Base-by-base conservation (phyloP, 2,888 invertebrate genomes). In the Coelopa pilipes region DNA sequence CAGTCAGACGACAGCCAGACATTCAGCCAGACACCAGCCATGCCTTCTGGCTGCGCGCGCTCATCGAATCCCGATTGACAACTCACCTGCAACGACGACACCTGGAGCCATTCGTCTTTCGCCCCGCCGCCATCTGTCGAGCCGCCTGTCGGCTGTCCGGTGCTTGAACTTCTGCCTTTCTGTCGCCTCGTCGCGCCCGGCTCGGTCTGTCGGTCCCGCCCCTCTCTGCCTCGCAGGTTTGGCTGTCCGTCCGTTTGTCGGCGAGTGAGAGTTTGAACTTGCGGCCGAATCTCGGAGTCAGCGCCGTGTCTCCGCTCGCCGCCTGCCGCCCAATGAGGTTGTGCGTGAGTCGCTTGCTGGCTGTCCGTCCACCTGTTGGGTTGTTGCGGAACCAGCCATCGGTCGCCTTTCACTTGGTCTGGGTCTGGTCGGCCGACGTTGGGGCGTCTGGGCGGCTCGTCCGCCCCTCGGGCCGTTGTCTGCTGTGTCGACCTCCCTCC, bases 71-170 rank as follows among this genome's bases (percentile, higher is more conserved):
- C 11, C 50, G n/a, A 70, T 70, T 63, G 70, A 70, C 70, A 34
- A 7, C 34, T 70, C 70, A 70, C 70, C 70, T 60, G 62, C 62
- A 21, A 17, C 70, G 62, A 45, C 60, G 70, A 47, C 62, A 70
- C 70, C 49, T 70, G n/a, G 49, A 60, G 19, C 19, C 55, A 17
- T 45, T 24, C 12, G 13, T 46, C 49, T 66, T 65, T 46, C 68
- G 53, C 55, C 53, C 34, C 57, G 55, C 12, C 21, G n/a, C 21
- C n/a, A n/a, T 45, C 45, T 55, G 15, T 55, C 17, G 17, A 17
- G 17, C 15, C 60, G 24, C 13, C 60, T 60, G 47, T 69, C 69
- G 45, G 11, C 19, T 59, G 17, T n/a, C n/a, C n/a, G n/a, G n/a
- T n/a, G 19, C 12, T 34, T 34, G 12, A 34, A 21, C 19, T n/a